phyloP scores from a whole-genome alignment of 2,113 vertebrate species.

The Alosa alosa region DNA sequence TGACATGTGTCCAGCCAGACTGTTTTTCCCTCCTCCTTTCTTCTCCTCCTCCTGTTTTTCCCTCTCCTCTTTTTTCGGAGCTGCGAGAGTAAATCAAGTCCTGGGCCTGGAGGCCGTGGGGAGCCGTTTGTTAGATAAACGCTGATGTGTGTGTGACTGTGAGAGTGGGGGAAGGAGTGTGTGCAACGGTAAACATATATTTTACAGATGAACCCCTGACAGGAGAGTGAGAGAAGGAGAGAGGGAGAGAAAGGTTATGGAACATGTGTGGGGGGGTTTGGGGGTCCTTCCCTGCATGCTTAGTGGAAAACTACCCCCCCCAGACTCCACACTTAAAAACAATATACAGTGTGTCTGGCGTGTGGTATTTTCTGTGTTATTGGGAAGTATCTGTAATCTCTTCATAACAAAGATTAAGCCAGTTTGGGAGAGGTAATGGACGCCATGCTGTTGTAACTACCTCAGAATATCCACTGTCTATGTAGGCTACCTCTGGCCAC shows the following conservation, averaged over 20 bases:
- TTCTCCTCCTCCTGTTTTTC: neutral
- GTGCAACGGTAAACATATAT: neutral
- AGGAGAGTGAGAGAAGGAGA: neutral
- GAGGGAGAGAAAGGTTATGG: neutral
- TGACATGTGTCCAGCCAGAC: neutral
- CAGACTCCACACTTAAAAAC: neutral
- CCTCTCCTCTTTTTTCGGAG: neutral
- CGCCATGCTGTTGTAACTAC: no score
- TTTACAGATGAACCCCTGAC: slow-evolving; percentile 5
- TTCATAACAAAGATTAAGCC: neutral
- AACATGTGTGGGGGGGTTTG: neutral
- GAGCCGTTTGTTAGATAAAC: neutral
- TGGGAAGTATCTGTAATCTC: neutral
- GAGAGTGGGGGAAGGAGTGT: neutral
- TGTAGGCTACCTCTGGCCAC: no score
- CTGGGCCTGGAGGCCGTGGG: neutral
- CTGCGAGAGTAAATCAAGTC: slow-evolving; percentile 1
- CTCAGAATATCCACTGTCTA: no score
- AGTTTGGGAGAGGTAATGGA: neutral
- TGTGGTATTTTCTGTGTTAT: neutral
- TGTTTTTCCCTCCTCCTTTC: neutral
- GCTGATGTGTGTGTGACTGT: neutral
- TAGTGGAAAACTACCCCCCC: neutral
- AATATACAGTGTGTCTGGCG: neutral
- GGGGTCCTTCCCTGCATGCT: neutral